phyloP scores from a whole-genome alignment of 2,113 vertebrate species.

The Amblyopsis rosae region DNA sequence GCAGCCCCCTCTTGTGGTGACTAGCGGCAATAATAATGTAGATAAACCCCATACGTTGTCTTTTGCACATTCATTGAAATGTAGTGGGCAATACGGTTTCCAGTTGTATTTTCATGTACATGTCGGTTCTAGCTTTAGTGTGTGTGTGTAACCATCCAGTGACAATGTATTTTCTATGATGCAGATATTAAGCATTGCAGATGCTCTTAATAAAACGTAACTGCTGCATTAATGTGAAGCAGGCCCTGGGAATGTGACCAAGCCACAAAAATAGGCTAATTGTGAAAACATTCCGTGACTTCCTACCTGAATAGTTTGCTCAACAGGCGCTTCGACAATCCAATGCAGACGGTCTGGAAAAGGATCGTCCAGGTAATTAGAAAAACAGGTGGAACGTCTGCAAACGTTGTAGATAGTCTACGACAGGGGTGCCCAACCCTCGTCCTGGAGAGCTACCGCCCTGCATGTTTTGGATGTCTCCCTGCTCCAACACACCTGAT shows the following conservation, averaged over 20 bases:
- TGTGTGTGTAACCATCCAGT: conserved; percentile 8
- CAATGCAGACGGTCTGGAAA: conserved; percentile 38
- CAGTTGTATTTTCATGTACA: no score
- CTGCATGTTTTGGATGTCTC: no score
- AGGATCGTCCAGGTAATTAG: conserved; percentile 21
- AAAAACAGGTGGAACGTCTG: conserved; percentile 35
- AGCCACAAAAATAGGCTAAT: background rate
- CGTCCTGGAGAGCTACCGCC: no score
- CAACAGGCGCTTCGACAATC: conserved; percentile 10
- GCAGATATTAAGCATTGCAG: conserved; percentile 8
- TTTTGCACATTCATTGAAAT: background rate
- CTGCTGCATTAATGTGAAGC: background rate
- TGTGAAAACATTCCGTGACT: conserved; percentile 8
- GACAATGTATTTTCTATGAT: background rate
- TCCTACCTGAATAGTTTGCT: conserved; percentile 12
- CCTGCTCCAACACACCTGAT: no score
- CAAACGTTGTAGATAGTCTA: background rate
- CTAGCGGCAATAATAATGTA: conserved; percentile 4
- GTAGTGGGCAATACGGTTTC: no score
- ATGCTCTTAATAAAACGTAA: background rate
- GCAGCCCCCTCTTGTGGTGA: conserved; percentile 66
- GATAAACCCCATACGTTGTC: background rate
- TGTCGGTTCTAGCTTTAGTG: conserved; percentile 1
- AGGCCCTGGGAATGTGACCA: background rate
- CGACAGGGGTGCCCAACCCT: no score